These are phyloP conservation scores for Amphiprion percula DNA, from an alignment of 2,113 vertebrate species.

Conservation along the genomic window DNA sequence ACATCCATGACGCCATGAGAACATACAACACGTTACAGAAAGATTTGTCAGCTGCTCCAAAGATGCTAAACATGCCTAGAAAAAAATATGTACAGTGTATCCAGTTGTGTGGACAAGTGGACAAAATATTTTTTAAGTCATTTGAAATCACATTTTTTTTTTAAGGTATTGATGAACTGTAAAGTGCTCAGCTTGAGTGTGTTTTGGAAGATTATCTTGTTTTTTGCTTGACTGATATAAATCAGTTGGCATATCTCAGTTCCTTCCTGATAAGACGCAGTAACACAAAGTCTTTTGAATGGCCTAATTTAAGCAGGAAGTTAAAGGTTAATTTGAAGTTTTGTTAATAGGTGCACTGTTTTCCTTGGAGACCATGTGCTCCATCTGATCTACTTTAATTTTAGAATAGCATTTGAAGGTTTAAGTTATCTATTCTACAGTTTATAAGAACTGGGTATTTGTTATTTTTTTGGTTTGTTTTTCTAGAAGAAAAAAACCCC, in stretches of 20 bases:
- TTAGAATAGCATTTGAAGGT: not conserved
- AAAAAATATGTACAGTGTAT: not conserved
- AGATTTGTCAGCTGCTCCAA: not conserved
- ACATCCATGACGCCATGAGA: not conserved
- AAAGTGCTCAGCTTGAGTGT: not conserved
- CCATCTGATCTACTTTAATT: not conserved
- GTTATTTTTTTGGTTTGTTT: no score
- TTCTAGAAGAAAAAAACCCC: no score
- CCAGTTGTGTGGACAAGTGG: no score
- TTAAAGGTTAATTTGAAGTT: constrained; percentile 39
- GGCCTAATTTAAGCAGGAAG: constrained; percentile 37
- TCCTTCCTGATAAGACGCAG: constrained; percentile 43
- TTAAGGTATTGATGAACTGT: not conserved
- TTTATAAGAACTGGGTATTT: not conserved
- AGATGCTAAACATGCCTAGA: not conserved
- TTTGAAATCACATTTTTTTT: no score
- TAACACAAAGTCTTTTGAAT: constrained; percentile 2
- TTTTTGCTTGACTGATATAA: constrained; percentile 30
- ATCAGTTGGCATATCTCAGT: constrained; percentile 1
- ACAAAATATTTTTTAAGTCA: no score
- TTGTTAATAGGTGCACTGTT: constrained; percentile 7
- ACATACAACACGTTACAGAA: not conserved
- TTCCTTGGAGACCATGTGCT: not conserved
- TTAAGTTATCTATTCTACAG: not conserved
- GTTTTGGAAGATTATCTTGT: constrained; percentile 13